Conservation (phyloP, 2,113 vertebrate genomes). For the Craseonycteris thonglongyai region DNA sequence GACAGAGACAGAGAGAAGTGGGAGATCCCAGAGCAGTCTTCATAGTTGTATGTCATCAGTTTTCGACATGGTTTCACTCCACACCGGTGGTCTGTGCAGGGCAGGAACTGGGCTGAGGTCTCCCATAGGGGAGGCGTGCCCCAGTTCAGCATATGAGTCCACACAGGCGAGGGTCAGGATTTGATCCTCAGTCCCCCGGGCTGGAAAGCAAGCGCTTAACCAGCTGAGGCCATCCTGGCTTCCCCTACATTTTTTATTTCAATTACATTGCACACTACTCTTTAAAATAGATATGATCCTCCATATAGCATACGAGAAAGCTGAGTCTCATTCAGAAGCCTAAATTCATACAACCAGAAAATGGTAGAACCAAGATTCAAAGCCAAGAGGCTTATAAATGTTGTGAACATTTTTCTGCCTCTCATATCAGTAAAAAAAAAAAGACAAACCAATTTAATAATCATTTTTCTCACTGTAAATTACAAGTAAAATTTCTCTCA, state of each 20-base stretch:
- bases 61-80: no score
- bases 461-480: neutral
- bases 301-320: neutral
- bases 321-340: neutral
- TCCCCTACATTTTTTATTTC: neutral
- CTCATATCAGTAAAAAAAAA: neutral
- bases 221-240: no score
- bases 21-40: no score
- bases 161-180: no score
- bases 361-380: neutral
- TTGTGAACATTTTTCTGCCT: neutral
- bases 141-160: no score
- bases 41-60: no score
- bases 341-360: conserved; percentile 1
- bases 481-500: neutral
- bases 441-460: neutral
- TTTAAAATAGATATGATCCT: neutral
- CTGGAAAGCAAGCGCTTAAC: no score
- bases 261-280: neutral
- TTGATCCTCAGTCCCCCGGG: no score
- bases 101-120: no score
- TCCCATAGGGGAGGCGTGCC: no score
- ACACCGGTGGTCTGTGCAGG: no score
- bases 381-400: neutral
- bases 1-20: no score